A percentile compares a stretch with the other conserved stretches of the same genome.
Evolutionary conservation across 23 tunicate species (phyloP).

Genomic region (Botrylloides violaceus): DNA sequence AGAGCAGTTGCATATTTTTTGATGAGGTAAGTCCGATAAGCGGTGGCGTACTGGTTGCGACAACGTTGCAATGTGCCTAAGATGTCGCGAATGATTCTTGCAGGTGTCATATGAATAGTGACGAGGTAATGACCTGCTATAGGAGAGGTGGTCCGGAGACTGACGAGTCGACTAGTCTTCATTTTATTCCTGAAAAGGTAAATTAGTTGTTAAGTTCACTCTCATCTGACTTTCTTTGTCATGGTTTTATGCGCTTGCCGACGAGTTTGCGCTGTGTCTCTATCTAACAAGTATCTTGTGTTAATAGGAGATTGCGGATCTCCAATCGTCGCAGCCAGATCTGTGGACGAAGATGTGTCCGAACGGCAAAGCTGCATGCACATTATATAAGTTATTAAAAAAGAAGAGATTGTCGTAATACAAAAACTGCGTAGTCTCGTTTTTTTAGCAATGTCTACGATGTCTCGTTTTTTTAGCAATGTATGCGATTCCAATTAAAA

Average conservation of each 20-base stretch:
- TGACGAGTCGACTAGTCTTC: slow-evolving; percentile 84
- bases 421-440: too few relatives aligned
- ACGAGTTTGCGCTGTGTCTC: too few relatives aligned
- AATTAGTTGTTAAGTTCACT: too few relatives aligned
- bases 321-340: slow-evolving; percentile 19
- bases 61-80: background rate
- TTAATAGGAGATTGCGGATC: background rate
- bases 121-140: slow-evolving; percentile 34
- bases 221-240: background rate
- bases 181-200: slow-evolving; percentile 50
- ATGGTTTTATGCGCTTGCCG: background rate
- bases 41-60: background rate
- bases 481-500: too few relatives aligned
- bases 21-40: slow-evolving; percentile 32
- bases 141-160: slow-evolving; percentile 85
- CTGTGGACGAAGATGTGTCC: slow-evolving; percentile 69
- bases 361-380: slow-evolving; percentile 65
- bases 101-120: slow-evolving; percentile 45
- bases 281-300: too few relatives aligned
- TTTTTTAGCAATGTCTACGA: too few relatives aligned
- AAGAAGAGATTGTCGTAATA: too few relatives aligned
- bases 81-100: background rate
- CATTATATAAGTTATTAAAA: slow-evolving; percentile 31
- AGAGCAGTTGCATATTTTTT: slow-evolving; percentile 58
- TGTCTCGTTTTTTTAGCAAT: too few relatives aligned